These are phyloP conservation scores for Apogon hyalosoma DNA, from an alignment of 2,797 vertebrate species.

Conservation along the genomic window DNA sequence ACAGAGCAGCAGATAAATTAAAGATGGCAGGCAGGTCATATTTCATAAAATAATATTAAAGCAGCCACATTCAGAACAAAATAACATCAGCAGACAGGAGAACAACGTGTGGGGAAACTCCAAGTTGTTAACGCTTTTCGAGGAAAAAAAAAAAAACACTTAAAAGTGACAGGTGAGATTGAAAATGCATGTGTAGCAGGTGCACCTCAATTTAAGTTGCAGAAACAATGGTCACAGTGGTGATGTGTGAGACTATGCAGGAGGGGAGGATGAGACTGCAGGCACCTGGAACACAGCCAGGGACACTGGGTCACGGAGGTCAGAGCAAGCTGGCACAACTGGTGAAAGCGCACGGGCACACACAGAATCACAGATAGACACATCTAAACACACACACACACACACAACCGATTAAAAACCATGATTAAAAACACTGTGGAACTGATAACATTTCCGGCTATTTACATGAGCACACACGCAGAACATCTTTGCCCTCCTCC, in stretches of 20 bases:
- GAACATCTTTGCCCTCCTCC: conserved; percentile 62
- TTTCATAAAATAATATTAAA: conserved; percentile 27
- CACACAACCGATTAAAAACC: conserved; percentile 36
- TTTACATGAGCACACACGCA: conserved; percentile 60
- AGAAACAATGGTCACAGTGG: conserved; percentile 34
- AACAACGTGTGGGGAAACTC: conserved; percentile 8
- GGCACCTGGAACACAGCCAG: conserved; percentile 67
- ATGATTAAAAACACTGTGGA: conserved; percentile 52
- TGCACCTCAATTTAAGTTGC: conserved; percentile 33
- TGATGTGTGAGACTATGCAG: conserved; percentile 56
- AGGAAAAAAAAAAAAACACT: conserved; percentile 5
- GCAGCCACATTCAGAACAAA: conserved; percentile 6
- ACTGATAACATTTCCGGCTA: conserved; percentile 54
- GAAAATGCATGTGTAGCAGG: not conserved
- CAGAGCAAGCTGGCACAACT: conserved; percentile 58
- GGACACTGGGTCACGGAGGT: conserved; percentile 66
- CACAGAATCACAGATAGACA: conserved; percentile 15
- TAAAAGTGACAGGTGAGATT: conserved; percentile 22
- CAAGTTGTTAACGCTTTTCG: not conserved
- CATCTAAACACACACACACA: conserved; percentile 15
- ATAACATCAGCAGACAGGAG: conserved; percentile 22
- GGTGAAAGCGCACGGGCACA: conserved; percentile 50
- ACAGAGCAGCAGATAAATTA: conserved; percentile 36
- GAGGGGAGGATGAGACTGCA: conserved; percentile 51
- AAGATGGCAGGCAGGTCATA: conserved; percentile 40